Percentiles rank a stretch among this genome's conserved stretches.
These are phyloP conservation scores for Odontocerum albicorne DNA, from an alignment of 2,888 invertebrate species.

Conservation along the genomic window DNA sequence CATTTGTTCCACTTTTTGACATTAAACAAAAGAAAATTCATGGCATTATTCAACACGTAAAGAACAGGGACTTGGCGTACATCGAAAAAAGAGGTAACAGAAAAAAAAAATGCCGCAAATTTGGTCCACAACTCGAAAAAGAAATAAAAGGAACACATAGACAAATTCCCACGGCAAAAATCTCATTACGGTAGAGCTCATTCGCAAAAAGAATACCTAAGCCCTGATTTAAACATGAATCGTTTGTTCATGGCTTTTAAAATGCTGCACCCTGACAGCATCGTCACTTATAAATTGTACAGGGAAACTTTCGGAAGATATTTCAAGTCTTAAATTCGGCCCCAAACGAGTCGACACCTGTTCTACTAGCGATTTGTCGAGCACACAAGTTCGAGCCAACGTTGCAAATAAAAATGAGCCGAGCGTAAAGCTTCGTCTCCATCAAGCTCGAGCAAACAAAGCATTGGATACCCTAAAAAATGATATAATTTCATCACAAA, in stretches of 20 bases:
- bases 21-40: constrained; percentile 8
- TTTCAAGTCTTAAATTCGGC: constrained; percentile 25
- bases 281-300: constrained; percentile 21
- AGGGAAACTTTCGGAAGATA: constrained; percentile 15
- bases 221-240: constrained; percentile 25
- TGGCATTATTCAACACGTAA: constrained; percentile 9
- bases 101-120: constrained; percentile 8
- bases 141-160: constrained; percentile 14
- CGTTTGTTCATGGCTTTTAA: constrained; percentile 10
- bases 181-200: constrained; percentile 22
- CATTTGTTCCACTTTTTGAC: constrained; percentile 5
- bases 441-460: constrained; percentile 32
- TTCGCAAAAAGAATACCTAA: constrained; percentile 21
- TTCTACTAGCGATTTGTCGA: constrained; percentile 16
- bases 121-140: constrained; percentile 1
- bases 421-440: constrained; percentile 14
- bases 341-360: constrained; percentile 19
- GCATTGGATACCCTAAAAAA: constrained; percentile 30
- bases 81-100: constrained; percentile 12
- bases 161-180: constrained; percentile 18
- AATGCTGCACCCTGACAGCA: neutral
- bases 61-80: constrained; percentile 2
- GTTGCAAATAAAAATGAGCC: constrained; percentile 8
- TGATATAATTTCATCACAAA: constrained; percentile 34
- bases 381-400: constrained; percentile 11